phyloP scores from a whole-genome alignment of 30 jellyfish, hydroid and myxozoan genomes.

The Phacellophora camtschatica region DNA sequence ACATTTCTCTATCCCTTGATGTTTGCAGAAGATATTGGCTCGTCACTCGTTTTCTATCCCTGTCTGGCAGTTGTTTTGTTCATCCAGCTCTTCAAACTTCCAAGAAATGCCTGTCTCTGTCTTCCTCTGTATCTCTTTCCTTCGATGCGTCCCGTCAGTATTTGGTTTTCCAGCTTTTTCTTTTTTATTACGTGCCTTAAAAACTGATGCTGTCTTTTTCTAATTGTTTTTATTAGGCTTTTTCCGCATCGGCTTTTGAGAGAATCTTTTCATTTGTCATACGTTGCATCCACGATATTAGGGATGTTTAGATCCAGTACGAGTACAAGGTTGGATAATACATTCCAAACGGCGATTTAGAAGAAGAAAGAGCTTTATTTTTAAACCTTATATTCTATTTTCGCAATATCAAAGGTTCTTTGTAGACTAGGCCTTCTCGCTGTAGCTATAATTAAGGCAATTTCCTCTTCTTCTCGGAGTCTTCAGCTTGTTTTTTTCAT shows the following conservation, averaged over 20 bases:
- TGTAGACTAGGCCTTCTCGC: too few species aligned
- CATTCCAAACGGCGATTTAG: too few species aligned
- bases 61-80: neutral
- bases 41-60: neutral
- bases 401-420: too few species aligned
- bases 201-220: slow-evolving; percentile 3
- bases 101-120: neutral
- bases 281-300: neutral
- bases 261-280: neutral
- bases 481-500: too few species aligned
- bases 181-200: slow-evolving; percentile 17
- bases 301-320: too few species aligned
- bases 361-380: too few species aligned
- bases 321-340: too few species aligned
- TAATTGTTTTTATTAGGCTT: neutral
- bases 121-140: slow-evolving; percentile 11
- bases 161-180: neutral
- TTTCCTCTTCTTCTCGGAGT: too few species aligned
- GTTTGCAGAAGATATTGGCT: neutral
- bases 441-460: too few species aligned
- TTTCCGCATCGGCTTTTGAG: slow-evolving; percentile 3
- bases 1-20: neutral
- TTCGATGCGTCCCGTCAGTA: too few species aligned
- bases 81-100: neutral
- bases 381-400: too few species aligned